A percentile compares a stretch with the other conserved stretches of the same genome.
These are phyloP conservation scores for Sceloporus undulatus DNA, from an alignment of 2,113 vertebrate species.

Conservation along the genomic window DNA sequence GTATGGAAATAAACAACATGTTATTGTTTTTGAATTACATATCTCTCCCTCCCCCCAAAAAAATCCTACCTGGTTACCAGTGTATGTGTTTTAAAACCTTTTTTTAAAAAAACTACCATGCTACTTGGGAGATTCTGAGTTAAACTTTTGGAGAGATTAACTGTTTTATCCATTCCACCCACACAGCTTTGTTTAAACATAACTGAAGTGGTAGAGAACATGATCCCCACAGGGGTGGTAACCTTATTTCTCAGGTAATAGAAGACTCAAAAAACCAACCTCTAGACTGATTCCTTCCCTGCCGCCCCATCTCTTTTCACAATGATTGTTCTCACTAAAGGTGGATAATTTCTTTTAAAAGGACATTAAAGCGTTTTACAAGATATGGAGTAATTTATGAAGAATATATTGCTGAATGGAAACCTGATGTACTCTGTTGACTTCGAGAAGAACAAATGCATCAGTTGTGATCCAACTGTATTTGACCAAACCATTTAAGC, in stretches of 20 bases:
- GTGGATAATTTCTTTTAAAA: slow-evolving; percentile 13
- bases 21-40: too few relatives aligned
- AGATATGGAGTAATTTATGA: slow-evolving; percentile 10
- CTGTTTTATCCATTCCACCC: not conserved
- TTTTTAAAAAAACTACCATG: not conserved
- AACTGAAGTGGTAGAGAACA: not conserved
- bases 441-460: slow-evolving; percentile 43
- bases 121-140: not conserved
- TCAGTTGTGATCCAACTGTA: slow-evolving; percentile 15
- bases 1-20: not conserved
- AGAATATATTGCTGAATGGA: slow-evolving; percentile 4
- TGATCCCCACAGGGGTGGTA: not conserved
- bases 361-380: slow-evolving; percentile 16
- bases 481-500: slow-evolving; percentile 29
- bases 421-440: slow-evolving; percentile 22
- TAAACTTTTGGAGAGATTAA: not conserved
- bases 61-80: too few relatives aligned
- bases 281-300: not conserved
- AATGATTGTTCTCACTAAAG: slow-evolving; percentile 14
- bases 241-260: not conserved
- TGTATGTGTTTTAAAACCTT: too few relatives aligned
- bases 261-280: not conserved
- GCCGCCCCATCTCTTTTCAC: not conserved
- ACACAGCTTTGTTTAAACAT: not conserved
- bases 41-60: too few relatives aligned